Base-by-base conservation (phyloP, 2,888 invertebrate genomes). In the Prosopocoilus inquinatus region DNA sequence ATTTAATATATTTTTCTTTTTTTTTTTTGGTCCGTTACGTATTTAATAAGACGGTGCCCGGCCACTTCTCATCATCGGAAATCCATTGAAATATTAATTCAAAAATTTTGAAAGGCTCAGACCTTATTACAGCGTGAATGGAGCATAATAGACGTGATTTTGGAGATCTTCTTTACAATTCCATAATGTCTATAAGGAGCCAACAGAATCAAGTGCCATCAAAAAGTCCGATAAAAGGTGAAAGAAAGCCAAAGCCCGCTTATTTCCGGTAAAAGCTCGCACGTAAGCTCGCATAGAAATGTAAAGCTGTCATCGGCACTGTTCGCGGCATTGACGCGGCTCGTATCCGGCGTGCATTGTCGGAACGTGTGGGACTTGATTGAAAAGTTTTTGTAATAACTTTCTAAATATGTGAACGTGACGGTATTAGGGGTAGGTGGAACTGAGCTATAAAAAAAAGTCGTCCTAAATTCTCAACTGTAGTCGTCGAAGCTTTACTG, bases 261-360 rank as follows among this genome's bases (percentile, higher is more conserved):
- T 67, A 67, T 67, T 67, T 66, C 66, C 62, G 60, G 54, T 54
- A 57, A 60, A 63, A 63, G 58, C 62, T 58, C 61, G 55, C 62
- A 60, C 65, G 59, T 65, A 67, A 67, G 65, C 65, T 61, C 61
- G 63, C 61, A 66, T 66, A 67, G 67, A 67, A 68, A 68, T 67
- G 68, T 68, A 65, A 68, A 68, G 67, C 69, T 69, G 69, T 69
- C 69, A 69, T 57, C 54, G 57, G 64, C 68, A 69, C 62, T 66
- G 60, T 47, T 62, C 64, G 60, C 60, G 62, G 68, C 67, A 68
- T 67, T 60, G 61, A 65, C 60, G 58, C 47, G 64, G 57, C 58
- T 65, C 67, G 67, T 67, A 68, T 69, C 69, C 69, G 63, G 65
- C 51, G 53, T 50, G 63, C 56, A 65, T 66, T 67, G 63, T 64